phyloP scores from a whole-genome alignment of 2,888 invertebrate species.

The Idaea dimidiata region DNA sequence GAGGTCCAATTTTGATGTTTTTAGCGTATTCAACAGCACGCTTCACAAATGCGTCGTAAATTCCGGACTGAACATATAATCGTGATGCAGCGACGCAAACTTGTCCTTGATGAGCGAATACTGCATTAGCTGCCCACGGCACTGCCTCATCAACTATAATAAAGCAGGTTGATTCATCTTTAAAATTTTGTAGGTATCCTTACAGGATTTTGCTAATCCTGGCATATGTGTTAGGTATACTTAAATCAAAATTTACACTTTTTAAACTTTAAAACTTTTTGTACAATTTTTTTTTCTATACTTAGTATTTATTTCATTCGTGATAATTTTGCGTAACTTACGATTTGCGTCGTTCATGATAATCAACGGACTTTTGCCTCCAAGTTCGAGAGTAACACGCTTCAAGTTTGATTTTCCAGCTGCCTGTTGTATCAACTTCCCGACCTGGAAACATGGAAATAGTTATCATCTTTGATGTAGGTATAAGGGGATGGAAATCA shows the following conservation, averaged over 20 bases:
- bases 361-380: constrained; percentile 92
- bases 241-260: too few relatives aligned
- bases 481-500: background rate
- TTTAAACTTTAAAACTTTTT: too few relatives aligned
- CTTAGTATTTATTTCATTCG: too few relatives aligned
- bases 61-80: constrained; percentile 62
- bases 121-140: constrained; percentile 41
- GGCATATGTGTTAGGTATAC: too few relatives aligned
- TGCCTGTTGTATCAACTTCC: constrained; percentile 82
- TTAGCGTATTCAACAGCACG: constrained; percentile 84
- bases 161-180: too few relatives aligned
- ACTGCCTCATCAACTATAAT: constrained; percentile 49
- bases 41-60: constrained; percentile 91
- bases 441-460: constrained; percentile 56
- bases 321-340: constrained; percentile 51
- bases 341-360: constrained; percentile 89
- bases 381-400: constrained; percentile 89
- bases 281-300: too few relatives aligned
- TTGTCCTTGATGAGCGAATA: constrained; percentile 56
- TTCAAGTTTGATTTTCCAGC: constrained; percentile 90
- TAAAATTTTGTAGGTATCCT: too few relatives aligned
- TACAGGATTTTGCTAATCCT: too few relatives aligned
- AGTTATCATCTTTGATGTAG: background rate
- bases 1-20: constrained; percentile 83
- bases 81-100: constrained; percentile 57